Evolutionary conservation across 1,140 invertebrate species (phyloP).

Genomic region (Epicauta chinensis): DNA sequence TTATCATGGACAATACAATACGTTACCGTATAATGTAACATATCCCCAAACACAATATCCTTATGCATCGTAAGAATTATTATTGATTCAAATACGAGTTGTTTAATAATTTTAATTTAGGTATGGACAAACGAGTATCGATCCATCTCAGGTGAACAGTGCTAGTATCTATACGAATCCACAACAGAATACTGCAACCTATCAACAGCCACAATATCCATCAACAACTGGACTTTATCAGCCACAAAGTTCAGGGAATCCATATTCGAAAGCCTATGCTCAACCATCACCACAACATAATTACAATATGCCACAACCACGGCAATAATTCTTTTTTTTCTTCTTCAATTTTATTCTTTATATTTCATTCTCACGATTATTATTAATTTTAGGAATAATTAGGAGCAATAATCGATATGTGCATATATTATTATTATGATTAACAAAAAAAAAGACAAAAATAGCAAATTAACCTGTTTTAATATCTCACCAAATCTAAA

Average conservation of each 20-base stretch:
- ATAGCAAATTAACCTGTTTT: no score
- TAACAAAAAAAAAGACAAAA: neutral
- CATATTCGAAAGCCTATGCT: constrained; percentile 38
- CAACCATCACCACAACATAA: constrained; percentile 36
- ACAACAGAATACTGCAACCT: constrained; percentile 31
- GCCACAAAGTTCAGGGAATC: constrained; percentile 32
- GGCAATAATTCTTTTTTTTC: constrained; percentile 24
- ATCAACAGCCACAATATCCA: constrained; percentile 21
- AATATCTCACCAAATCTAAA: no score
- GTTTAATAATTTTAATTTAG: constrained; percentile 15
- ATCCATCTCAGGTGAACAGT: constrained; percentile 33
- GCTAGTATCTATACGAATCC: constrained; percentile 32
- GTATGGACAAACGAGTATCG: constrained; percentile 29
- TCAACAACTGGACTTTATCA: constrained; percentile 27
- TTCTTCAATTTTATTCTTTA: constrained; percentile 1
- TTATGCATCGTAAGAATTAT: constrained; percentile 20
- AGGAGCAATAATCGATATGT: neutral
- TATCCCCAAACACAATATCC: constrained; percentile 33
- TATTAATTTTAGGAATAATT: neutral
- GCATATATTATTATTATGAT: neutral
- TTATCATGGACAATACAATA: constrained; percentile 30
- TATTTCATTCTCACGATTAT: neutral
- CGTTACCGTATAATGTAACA: constrained; percentile 20
- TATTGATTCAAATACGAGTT: constrained; percentile 5
- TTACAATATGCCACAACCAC: constrained; percentile 35